Percentiles rank a stretch among this genome's conserved stretches.
These are phyloP conservation scores for Apteryx mantelli DNA, from an alignment of 2,113 vertebrate genomes.

Conservation along the genomic window DNA sequence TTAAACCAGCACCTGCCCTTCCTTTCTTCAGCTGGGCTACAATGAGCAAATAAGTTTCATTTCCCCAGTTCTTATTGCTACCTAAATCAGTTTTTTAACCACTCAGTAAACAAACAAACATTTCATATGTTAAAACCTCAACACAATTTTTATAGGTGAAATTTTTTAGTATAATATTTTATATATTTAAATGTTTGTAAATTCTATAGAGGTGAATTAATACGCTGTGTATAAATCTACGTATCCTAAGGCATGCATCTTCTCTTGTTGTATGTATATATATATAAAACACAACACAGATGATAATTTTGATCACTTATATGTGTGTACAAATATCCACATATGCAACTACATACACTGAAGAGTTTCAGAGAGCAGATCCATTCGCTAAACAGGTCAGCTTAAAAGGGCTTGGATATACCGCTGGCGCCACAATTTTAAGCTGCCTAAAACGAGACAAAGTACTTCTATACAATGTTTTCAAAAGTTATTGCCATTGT, in stretches of 20 bases:
- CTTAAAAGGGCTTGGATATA: not conserved
- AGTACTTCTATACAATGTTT: rapidly evolving
- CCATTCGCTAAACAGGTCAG: not conserved
- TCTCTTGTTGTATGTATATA: not conserved
- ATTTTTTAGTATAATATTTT: not conserved
- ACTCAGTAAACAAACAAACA: not conserved
- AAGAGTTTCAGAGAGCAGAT: not conserved
- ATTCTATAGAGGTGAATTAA: not conserved
- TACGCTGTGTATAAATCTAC: not conserved
- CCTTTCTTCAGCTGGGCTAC: not conserved
- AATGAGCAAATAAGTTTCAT: not conserved
- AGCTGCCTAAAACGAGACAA: not conserved
- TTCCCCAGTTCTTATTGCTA: not conserved
- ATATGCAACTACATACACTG: not conserved
- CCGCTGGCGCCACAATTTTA: not conserved
- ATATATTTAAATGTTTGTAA: not conserved
- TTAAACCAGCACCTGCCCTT: conserved; percentile 37
- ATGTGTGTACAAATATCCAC: not conserved
- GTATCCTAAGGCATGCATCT: not conserved
- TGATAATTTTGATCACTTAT: not conserved
- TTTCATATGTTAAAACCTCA: not conserved
- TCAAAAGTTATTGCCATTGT: not conserved
- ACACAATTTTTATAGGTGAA: not conserved
- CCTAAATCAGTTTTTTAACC: conserved; percentile 14
- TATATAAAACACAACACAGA: not conserved